A percentile compares a stretch with the other conserved stretches of the same genome.
These are phyloP conservation scores for Odontocolon sp. DNA, from an alignment of 2,888 invertebrate genomes.

Conservation along the genomic window DNA sequence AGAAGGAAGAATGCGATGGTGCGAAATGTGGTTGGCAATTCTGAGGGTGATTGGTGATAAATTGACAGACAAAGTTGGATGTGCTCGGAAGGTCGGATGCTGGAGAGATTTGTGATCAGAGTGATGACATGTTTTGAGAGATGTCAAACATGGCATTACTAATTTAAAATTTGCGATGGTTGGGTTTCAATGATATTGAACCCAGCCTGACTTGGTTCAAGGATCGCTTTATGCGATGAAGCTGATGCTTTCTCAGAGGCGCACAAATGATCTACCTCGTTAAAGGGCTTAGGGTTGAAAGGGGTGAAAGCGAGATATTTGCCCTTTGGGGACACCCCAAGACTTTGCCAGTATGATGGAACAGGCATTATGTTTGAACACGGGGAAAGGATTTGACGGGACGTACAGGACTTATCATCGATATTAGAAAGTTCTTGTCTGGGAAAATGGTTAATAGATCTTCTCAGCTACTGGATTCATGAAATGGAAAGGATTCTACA, in stretches of 20 bases:
- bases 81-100: no score
- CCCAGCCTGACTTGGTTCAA: no score
- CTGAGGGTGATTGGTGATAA: no score
- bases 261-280: constrained; percentile 56
- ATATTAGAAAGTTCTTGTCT: constrained; percentile 72
- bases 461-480: neutral
- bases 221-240: no score
- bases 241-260: constrained; percentile 38
- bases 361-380: constrained; percentile 74
- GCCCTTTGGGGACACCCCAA: constrained; percentile 26
- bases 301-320: constrained; percentile 50
- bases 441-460: neutral
- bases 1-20: neutral
- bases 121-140: no score
- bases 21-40: neutral
- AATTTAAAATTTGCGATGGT: no score
- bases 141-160: no score
- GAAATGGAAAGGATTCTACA: neutral
- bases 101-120: no score
- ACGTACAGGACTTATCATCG: constrained; percentile 72
- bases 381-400: constrained; percentile 68
- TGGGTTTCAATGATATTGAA: no score
- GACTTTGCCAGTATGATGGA: constrained; percentile 66
- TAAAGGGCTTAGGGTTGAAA: constrained; percentile 46
- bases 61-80: no score